A percentile compares a stretch with the other conserved stretches of the same genome.
Evolutionary conservation across 2,797 vertebrate species (phyloP).

Genomic region (Amblyraja radiata): DNA sequence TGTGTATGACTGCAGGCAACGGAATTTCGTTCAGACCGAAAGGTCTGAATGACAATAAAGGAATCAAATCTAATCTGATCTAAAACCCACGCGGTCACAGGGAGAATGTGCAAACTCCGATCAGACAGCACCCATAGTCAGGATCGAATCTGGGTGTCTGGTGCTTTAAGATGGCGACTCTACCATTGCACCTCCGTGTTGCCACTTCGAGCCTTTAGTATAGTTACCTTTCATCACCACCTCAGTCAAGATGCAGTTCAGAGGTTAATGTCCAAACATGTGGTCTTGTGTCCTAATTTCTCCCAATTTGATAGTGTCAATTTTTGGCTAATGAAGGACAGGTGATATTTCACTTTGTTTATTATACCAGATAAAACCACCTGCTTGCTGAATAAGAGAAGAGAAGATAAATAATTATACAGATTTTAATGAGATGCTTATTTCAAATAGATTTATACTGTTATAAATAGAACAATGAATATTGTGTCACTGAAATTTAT

Average conservation of each 20-base stretch:
- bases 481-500: neutral
- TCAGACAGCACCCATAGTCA: no score
- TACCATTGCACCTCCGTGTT: no score
- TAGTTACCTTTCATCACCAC: no score
- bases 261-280: neutral
- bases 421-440: neutral
- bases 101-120: no score
- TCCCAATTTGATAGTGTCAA: neutral
- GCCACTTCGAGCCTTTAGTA: neutral
- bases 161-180: no score
- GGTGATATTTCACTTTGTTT: neutral
- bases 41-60: no score
- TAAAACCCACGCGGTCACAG: no score
- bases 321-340: neutral
- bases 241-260: neutral
- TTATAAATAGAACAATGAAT: neutral
- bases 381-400: neutral
- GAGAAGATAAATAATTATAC: neutral
- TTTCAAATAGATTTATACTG: neutral
- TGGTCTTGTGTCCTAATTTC: neutral
- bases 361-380: neutral
- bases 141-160: no score
- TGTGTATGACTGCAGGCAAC: no score
- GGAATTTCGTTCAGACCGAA: no score
- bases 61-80: no score